Percentiles rank a stretch among this genome's conserved stretches.
Evolutionary conservation across 2,113 vertebrate genomes (phyloP).

Genomic region (Blennius ocellaris): DNA sequence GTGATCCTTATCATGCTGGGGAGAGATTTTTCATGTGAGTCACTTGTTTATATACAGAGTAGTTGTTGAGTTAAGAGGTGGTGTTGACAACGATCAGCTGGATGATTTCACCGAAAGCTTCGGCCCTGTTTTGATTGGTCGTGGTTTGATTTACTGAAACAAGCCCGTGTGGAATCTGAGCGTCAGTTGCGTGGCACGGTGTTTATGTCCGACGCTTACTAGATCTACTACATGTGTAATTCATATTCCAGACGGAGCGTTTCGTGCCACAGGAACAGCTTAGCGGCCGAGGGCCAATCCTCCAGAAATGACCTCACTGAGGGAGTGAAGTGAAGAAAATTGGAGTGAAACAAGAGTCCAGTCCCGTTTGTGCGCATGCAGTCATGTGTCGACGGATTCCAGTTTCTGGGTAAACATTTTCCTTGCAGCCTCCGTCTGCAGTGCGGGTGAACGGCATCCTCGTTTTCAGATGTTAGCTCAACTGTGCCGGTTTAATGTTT

Average conservation of each 20-base stretch:
- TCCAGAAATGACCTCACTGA: not conserved
- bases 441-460: not conserved
- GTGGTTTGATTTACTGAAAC: not conserved
- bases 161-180: not conserved
- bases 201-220: not conserved
- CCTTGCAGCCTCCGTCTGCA: not conserved
- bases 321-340: not conserved
- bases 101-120: not conserved
- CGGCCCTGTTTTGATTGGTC: too few species aligned
- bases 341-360: not conserved
- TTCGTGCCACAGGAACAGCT: not conserved
- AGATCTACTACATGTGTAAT: not conserved
- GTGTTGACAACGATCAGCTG: not conserved
- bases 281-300: not conserved
- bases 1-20: not conserved
- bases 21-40: not conserved
- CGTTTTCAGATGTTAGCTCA: not conserved
- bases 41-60: constrained; percentile 4
- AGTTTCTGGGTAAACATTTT: not conserved
- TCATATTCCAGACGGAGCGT: not conserved
- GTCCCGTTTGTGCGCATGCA: not conserved
- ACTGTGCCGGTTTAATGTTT: not conserved
- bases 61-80: not conserved
- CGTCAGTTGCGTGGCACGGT: not conserved
- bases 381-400: constrained; percentile 1